Evolutionary conservation across 2,888 invertebrate genomes (phyloP).

Genomic region (Megalurothrips usitatus): DNA sequence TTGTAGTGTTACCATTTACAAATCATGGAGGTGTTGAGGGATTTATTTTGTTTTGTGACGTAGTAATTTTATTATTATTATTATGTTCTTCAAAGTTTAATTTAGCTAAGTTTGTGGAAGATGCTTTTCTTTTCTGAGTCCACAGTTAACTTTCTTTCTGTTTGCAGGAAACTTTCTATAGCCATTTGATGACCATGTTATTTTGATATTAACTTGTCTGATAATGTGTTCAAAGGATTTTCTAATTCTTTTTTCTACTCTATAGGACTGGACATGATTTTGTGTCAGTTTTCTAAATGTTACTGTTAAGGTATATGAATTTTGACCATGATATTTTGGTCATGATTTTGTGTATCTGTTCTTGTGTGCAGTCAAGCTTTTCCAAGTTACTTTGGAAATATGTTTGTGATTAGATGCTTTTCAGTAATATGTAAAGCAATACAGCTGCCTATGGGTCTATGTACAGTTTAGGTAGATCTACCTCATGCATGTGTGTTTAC

Average conservation of each 20-base stretch:
- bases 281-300: background rate
- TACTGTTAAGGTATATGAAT: background rate
- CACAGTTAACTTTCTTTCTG: background rate
- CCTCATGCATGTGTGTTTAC: background rate
- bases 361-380: background rate
- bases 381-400: background rate
- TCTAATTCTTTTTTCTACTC: background rate
- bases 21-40: too few species aligned
- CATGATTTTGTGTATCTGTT: background rate
- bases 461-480: background rate
- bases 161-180: background rate
- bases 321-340: background rate
- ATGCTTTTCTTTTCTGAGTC: background rate
- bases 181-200: background rate
- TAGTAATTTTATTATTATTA: background rate
- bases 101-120: background rate
- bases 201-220: background rate
- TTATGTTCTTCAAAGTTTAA: background rate
- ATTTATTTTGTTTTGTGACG: background rate
- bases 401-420: background rate
- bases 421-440: background rate
- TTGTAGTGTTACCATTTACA: too few species aligned
- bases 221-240: background rate
- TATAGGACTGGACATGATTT: background rate
- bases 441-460: too few species aligned